phyloP scores from a whole-genome alignment of 2,888 invertebrate species.

The Gerris lacustris region DNA sequence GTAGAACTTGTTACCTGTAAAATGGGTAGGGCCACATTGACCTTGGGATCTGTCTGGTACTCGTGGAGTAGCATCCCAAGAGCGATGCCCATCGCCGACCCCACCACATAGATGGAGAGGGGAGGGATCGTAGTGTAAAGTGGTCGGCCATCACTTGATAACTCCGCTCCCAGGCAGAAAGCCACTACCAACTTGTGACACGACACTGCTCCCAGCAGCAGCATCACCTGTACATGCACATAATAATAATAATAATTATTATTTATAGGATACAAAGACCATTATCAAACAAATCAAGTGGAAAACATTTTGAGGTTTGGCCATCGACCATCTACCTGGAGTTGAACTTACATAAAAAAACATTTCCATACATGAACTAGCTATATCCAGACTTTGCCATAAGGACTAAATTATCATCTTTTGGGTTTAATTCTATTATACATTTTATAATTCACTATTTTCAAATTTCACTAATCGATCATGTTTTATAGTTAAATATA shows the following conservation, averaged over 20 bases:
- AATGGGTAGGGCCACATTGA: constrained; percentile 39
- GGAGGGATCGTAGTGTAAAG: constrained; percentile 44
- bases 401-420: no score
- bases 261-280: not conserved
- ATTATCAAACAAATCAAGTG: no score
- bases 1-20: constrained; percentile 16
- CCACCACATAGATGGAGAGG: constrained; percentile 52
- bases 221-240: constrained; percentile 48
- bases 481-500: no score
- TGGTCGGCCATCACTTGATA: constrained; percentile 37
- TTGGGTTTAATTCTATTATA: no score
- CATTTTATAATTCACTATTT: no score
- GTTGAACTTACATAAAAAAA: no score
- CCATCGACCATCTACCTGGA: no score
- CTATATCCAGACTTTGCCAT: no score
- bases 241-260: constrained; percentile 26
- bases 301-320: no score
- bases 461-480: no score
- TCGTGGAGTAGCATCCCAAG: constrained; percentile 49
- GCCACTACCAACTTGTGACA: constrained; percentile 71
- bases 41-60: constrained; percentile 44
- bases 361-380: no score
- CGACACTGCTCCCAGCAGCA: constrained; percentile 55
- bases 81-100: constrained; percentile 55
- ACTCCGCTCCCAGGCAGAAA: constrained; percentile 66